phyloP scores from a whole-genome alignment of 2,113 vertebrate species.

The Misgurnus mizolepis region DNA sequence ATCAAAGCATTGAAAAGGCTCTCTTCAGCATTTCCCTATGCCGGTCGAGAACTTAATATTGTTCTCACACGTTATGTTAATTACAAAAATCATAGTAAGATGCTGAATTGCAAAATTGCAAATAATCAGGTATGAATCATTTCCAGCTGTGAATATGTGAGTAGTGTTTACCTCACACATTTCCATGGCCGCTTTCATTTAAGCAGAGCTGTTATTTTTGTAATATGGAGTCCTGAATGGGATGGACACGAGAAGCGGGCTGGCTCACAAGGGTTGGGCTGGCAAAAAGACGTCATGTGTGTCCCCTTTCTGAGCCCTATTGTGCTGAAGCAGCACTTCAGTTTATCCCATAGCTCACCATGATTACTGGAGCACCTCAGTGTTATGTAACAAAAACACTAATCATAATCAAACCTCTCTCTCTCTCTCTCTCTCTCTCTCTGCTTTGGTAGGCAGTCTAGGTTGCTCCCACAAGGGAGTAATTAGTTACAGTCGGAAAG shows the following conservation, averaged over 20 bases:
- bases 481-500: conserved; percentile 17
- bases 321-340: conserved; percentile 54
- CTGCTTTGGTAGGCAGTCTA: background rate
- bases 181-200: conserved; percentile 18
- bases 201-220: conserved; percentile 1
- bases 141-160: background rate
- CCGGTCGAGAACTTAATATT: background rate
- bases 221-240: conserved; percentile 1
- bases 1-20: conserved; percentile 3
- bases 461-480: conserved; percentile 29
- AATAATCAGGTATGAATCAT: background rate
- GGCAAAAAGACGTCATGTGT: background rate
- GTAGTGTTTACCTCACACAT: conserved; percentile 4
- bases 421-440: background rate
- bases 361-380: conserved; percentile 62
- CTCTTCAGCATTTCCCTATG: background rate
- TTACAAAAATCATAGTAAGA: no score
- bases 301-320: conserved; percentile 28
- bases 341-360: conserved; percentile 41
- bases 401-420: conserved; percentile 61
- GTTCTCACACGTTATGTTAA: no score
- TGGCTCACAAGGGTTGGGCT: background rate
- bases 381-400: conserved; percentile 64
- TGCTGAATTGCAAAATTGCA: background rate
- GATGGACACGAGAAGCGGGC: background rate